phyloP scores from a whole-genome alignment of 1,140 invertebrate species.

The Ceratina australensis region DNA sequence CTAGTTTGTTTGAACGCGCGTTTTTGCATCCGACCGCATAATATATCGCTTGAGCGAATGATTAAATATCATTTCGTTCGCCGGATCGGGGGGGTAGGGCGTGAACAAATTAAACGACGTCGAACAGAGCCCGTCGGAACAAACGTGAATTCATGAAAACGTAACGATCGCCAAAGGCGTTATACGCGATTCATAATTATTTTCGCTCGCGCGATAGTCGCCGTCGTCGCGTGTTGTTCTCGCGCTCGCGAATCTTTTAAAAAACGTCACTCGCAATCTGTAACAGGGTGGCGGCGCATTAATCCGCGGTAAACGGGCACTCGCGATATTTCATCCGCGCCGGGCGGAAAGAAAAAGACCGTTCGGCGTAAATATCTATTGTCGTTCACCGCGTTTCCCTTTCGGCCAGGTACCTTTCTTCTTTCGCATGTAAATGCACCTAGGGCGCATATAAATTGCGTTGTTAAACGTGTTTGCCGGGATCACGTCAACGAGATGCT shows the following conservation, averaged over 20 bases:
- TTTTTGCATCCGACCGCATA: too few relatives aligned
- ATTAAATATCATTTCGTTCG: too few relatives aligned
- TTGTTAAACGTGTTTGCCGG: conserved; percentile 42
- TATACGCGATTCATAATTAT: conserved; percentile 2
- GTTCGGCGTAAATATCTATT: conserved; percentile 47
- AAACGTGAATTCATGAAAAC: background rate
- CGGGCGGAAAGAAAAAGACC: conserved; percentile 11
- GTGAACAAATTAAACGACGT: too few relatives aligned
- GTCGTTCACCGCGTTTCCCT: background rate
- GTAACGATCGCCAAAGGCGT: background rate
- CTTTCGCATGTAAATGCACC: conserved; percentile 50
- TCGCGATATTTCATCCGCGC: conserved; percentile 26
- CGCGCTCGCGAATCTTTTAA: conserved; percentile 9
- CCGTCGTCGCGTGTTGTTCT: background rate
- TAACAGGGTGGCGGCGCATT: background rate
- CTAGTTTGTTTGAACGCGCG: too few relatives aligned
- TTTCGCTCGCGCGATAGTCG: background rate
- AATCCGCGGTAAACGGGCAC: background rate
- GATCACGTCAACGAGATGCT: conserved; percentile 26
- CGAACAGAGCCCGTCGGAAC: too few relatives aligned
- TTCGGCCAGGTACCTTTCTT: background rate
- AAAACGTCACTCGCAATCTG: background rate
- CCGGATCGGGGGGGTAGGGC: too few relatives aligned
- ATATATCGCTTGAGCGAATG: too few relatives aligned
- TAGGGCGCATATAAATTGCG: conserved; percentile 48